phyloP scores from a whole-genome alignment of 2,888 invertebrate species.

The Ophonus ardosiacus region DNA sequence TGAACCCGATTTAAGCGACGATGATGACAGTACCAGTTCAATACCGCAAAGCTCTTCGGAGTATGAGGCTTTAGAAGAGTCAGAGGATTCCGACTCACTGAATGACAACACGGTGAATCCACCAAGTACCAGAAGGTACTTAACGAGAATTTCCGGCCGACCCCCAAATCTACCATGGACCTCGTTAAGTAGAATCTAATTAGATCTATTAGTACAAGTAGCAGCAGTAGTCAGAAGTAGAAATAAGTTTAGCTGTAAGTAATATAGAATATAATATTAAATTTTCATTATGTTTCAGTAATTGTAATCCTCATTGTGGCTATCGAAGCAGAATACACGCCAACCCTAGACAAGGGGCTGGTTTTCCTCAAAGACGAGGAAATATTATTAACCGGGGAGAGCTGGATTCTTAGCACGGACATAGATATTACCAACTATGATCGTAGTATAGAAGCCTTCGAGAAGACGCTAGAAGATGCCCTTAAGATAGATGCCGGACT shows the following conservation, averaged over 20 bases:
- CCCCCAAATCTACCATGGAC: conserved; percentile 38
- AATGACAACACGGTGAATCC: no score
- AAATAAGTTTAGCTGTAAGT: background rate
- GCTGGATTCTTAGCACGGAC: conserved; percentile 46
- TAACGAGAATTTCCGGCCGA: conserved; percentile 24
- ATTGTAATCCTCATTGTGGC: background rate
- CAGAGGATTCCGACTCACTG: no score
- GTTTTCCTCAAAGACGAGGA: conserved; percentile 34
- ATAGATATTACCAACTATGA: conserved; percentile 5
- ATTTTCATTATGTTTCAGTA: background rate
- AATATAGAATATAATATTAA: background rate
- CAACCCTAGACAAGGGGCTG: conserved; percentile 26
- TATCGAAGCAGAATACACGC: background rate
- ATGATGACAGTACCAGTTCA: no score
- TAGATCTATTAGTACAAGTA: background rate
- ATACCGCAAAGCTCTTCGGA: no score
- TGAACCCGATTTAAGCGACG: no score
- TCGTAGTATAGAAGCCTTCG: background rate
- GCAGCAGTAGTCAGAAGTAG: no score
- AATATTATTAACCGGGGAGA: conserved; percentile 30
- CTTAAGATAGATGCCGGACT: background rate
- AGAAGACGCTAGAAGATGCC: background rate
- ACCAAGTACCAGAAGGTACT: background rate
- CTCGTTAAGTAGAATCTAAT: conserved; percentile 11
- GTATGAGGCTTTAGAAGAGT: no score